Evolutionary conservation across 2,113 vertebrate species (phyloP).

Genomic region (Ptilonorhynchus violaceus): DNA sequence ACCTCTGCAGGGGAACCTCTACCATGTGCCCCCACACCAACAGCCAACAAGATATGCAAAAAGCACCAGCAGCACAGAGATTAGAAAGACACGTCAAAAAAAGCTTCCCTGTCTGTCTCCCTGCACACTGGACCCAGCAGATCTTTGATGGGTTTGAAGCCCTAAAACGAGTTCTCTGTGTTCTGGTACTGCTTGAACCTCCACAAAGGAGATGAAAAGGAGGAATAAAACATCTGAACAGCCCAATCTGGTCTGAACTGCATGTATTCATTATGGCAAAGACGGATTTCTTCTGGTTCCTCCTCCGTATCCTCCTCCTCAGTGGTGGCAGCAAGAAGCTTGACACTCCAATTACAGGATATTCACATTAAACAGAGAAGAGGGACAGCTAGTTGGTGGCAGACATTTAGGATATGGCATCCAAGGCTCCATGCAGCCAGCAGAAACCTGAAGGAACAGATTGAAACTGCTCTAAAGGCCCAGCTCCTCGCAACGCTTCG

Average conservation of each 20-base stretch:
- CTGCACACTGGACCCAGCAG: neutral
- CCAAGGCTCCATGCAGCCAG: neutral
- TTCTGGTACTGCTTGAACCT: neutral
- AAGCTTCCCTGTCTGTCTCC: neutral
- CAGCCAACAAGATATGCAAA: neutral
- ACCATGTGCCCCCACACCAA: neutral
- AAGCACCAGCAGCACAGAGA: neutral
- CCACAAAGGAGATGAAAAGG: constrained; percentile 7
- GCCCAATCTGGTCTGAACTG: neutral
- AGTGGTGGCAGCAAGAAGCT: neutral
- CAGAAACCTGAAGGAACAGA: neutral
- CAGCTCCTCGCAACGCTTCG: accelerated
- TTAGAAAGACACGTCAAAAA: constrained; percentile 2
- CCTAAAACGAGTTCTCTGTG: neutral
- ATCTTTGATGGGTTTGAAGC: constrained; percentile 20
- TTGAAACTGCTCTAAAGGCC: neutral
- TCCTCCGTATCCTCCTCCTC: constrained; percentile 31
- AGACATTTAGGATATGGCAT: neutral
- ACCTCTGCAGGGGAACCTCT: neutral
- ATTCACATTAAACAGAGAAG: neutral
- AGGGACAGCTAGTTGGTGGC: neutral
- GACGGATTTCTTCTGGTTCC: constrained; percentile 9
- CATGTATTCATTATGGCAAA: neutral
- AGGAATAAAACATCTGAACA: constrained; percentile 26
- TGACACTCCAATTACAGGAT: constrained; percentile 18